Percentiles rank a stretch among this genome's conserved stretches.
Evolutionary conservation across 1,140 invertebrate genomes (phyloP).

Genomic region (Sycophaga agraensis): DNA sequence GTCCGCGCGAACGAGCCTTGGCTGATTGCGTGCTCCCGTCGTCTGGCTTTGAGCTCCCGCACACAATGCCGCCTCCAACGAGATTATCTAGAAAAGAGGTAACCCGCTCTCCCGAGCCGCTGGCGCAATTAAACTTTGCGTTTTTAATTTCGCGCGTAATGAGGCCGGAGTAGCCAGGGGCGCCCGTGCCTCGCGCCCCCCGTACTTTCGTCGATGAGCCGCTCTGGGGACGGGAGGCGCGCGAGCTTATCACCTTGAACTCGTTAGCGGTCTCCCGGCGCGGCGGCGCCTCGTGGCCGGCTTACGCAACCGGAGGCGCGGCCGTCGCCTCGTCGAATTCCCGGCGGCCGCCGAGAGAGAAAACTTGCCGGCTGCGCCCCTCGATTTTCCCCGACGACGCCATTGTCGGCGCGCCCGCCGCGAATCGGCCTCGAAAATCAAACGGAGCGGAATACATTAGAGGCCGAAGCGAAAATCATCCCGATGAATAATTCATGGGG

Average conservation of each 20-base stretch:
- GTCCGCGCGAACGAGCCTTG: too few species aligned
- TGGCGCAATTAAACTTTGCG: too few species aligned
- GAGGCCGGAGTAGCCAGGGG: too few species aligned
- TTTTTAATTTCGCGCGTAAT: too few species aligned
- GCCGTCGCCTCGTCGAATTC: too few species aligned
- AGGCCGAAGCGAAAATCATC: constrained; percentile 16
- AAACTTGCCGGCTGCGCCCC: not conserved
- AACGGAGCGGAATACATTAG: constrained; percentile 24
- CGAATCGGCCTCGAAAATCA: constrained; percentile 24
- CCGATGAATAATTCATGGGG: constrained; percentile 25
- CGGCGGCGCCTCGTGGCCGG: not conserved
- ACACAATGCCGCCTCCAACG: too few species aligned
- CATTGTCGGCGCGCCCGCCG: not conserved
- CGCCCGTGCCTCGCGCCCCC: too few species aligned
- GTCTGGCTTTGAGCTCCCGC: too few species aligned
- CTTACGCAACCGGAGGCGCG: too few species aligned
- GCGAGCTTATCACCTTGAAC: not conserved
- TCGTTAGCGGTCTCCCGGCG: constrained; percentile 8
- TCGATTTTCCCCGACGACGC: constrained; percentile 5
- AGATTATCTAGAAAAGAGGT: too few species aligned
- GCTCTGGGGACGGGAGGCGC: not conserved
- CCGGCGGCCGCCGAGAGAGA: not conserved
- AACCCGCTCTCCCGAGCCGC: too few species aligned
- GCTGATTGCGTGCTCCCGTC: too few species aligned
- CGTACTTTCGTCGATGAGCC: not conserved